phyloP scores from a whole-genome alignment of 2,113 vertebrate genomes.

The Sus scrofa region DNA sequence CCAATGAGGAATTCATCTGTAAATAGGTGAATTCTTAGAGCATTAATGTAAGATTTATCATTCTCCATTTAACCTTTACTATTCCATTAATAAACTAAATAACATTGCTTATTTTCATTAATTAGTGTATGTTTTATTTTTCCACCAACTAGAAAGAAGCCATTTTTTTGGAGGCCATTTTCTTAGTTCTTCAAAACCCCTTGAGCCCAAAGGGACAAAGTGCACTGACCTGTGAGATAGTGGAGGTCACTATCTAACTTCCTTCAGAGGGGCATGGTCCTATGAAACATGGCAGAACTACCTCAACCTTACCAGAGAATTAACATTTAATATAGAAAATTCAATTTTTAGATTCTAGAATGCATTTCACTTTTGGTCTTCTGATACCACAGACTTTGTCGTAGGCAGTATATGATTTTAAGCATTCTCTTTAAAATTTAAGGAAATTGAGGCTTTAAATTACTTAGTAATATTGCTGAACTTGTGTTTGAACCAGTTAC shows the following conservation, averaged over 20 bases:
- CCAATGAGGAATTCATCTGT: constrained; percentile 12
- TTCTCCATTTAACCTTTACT: constrained; percentile 70
- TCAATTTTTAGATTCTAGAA: neutral
- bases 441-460: neutral
- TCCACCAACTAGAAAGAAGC: constrained; percentile 57
- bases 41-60: constrained; percentile 74
- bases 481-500: neutral
- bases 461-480: neutral
- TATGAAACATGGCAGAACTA: neutral
- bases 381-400: neutral
- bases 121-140: constrained; percentile 77
- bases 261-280: neutral
- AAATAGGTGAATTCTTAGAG: constrained; percentile 57
- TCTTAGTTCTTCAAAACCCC: constrained; percentile 74
- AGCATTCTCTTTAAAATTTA: neutral
- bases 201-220: constrained; percentile 10
- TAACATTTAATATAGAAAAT: neutral
- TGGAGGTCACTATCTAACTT: neutral
- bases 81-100: constrained; percentile 65
- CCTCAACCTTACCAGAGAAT: neutral
- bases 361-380: neutral
- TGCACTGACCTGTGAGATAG: neutral
- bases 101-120: constrained; percentile 75
- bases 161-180: constrained; percentile 38
- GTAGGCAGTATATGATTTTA: neutral